Conservation (phyloP, 2,888 invertebrate genomes). For the Ariolimax columbianus region DNA sequence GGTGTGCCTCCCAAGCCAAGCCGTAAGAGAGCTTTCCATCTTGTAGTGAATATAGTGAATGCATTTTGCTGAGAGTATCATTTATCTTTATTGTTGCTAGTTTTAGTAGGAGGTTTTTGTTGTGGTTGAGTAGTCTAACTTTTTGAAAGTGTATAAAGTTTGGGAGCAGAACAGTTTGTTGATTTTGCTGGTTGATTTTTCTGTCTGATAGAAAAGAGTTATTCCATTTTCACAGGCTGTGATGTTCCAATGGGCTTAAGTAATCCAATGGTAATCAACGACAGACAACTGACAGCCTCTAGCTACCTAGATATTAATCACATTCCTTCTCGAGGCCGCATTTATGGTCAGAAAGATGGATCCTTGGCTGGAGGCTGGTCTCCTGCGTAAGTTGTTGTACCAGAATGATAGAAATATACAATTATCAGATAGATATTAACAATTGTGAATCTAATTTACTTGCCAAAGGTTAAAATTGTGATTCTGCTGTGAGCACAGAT, state of each 20-base stretch:
- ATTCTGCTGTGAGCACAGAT: no score
- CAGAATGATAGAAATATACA: neutral
- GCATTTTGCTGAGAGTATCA: neutral
- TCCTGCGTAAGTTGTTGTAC: constrained; percentile 51
- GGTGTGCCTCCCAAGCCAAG: constrained; percentile 32
- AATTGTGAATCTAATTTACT: neutral
- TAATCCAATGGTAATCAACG: constrained; percentile 62
- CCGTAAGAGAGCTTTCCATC: neutral
- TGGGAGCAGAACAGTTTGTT: neutral
- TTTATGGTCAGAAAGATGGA: constrained; percentile 66
- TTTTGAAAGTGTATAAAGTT: neutral
- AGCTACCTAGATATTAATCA: constrained; percentile 60
- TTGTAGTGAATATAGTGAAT: constrained; percentile 5
- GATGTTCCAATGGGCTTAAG: constrained; percentile 68
- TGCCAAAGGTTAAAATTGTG: no score
- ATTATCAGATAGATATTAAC: neutral
- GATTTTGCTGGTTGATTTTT: no score
- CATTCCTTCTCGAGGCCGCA: constrained; percentile 62
- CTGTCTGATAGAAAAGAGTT: neutral
- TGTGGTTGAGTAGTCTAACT: neutral
- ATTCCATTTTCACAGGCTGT: constrained; percentile 59
- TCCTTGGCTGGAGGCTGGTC: constrained; percentile 66
- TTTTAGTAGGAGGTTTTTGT: neutral
- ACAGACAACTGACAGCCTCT: constrained; percentile 66
- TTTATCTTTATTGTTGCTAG: neutral